A percentile compares a stretch with the other conserved stretches of the same genome.
Conservation (phyloP, 2,113 vertebrate genomes). For the Hippocampus mohnikei region DNA sequence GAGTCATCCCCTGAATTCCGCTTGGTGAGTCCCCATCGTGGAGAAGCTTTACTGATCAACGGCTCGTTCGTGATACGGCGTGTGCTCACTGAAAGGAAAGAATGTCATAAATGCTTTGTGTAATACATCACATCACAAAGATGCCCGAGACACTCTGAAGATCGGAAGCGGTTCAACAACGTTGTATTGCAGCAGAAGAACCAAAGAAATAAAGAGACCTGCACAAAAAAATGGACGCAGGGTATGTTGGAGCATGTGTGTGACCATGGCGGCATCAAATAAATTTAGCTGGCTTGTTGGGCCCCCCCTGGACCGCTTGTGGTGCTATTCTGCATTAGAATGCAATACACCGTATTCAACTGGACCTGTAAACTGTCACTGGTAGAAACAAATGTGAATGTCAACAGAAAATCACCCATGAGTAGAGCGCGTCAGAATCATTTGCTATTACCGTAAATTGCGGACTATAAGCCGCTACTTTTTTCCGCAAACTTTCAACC, state of each 20-base stretch:
- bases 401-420: not conserved
- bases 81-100: constrained; percentile 15
- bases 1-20: constrained; percentile 39
- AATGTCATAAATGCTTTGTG: constrained; percentile 4
- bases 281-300: too few relatives aligned
- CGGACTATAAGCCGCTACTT: too few relatives aligned
- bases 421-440: not conserved
- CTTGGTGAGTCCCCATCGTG: constrained; percentile 33
- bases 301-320: too few relatives aligned
- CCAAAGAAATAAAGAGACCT: not conserved
- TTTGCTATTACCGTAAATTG: too few relatives aligned
- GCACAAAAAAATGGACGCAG: not conserved
- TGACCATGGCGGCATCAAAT: too few relatives aligned
- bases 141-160: not conserved
- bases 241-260: too few relatives aligned
- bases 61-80: constrained; percentile 33
- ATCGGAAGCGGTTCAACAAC: not conserved
- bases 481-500: too few relatives aligned
- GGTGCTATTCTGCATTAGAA: too few relatives aligned
- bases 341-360: too few relatives aligned
- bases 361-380: not conserved
- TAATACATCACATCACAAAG: not conserved
- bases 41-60: constrained; percentile 51
- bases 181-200: too few relatives aligned
- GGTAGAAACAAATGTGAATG: not conserved